A percentile compares a stretch with the other conserved stretches of the same genome.
These are phyloP conservation scores for Itoplectis maculator DNA, from an alignment of 2,888 invertebrate species.

Conservation along the genomic window DNA sequence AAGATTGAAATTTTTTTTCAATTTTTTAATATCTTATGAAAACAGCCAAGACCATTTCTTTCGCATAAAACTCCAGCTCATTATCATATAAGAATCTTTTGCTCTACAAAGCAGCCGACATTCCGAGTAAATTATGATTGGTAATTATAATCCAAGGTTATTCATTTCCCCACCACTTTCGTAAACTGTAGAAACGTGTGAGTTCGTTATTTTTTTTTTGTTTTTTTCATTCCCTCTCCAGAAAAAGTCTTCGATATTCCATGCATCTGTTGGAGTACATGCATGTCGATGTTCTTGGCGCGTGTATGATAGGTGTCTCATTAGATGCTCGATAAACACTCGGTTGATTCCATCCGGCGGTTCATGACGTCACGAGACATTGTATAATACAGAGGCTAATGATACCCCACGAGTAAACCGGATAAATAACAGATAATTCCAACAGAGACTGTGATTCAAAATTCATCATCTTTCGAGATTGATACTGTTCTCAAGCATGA, in stretches of 20 bases:
- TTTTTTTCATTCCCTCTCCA: conserved; percentile 10
- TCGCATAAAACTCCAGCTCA: background rate
- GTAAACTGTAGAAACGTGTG: conserved; percentile 14
- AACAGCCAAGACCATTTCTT: background rate
- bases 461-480: conserved; percentile 16
- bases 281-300: background rate
- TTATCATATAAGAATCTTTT: conserved; percentile 2
- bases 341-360: conserved; percentile 34
- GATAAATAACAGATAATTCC: conserved; percentile 57
- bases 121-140: conserved; percentile 18
- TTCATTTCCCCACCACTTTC: background rate
- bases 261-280: background rate
- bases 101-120: background rate
- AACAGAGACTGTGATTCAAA: conserved; percentile 37
- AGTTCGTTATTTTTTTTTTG: conserved; percentile 25
- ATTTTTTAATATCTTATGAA: background rate
- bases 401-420: conserved; percentile 21
- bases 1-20: background rate
- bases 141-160: conserved; percentile 39
- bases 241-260: background rate
- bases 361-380: conserved; percentile 36
- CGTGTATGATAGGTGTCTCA: conserved; percentile 29
- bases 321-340: conserved; percentile 32
- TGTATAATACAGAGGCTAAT: conserved; percentile 55
- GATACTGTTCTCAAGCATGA: conserved; percentile 40